Evolutionary conservation across 2,888 invertebrate species (phyloP).

Genomic region (Caenorhabditis auriculariae): DNA sequence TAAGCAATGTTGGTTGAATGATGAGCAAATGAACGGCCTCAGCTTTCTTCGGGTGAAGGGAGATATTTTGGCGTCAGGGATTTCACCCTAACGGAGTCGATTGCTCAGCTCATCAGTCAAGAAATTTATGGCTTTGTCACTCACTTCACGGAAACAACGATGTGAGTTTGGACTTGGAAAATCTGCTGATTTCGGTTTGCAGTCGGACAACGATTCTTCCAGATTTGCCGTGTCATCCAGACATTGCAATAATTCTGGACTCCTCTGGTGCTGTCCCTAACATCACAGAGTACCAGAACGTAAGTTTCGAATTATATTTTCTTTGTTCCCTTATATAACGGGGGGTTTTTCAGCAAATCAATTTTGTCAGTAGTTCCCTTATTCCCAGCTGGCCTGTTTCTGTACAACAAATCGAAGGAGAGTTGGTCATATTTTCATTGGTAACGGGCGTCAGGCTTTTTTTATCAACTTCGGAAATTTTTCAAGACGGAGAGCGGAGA

Average conservation of each 20-base stretch:
- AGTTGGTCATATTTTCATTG: constrained; percentile 13
- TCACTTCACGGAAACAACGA: too few species aligned
- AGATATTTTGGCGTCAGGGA: constrained; percentile 9
- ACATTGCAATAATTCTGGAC: constrained; percentile 27
- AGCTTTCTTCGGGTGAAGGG: constrained; percentile 11
- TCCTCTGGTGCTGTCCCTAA: constrained; percentile 20
- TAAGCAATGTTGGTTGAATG: background rate
- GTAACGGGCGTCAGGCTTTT: background rate
- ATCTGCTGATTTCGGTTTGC: too few species aligned
- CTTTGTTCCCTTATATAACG: background rate
- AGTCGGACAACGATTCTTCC: constrained; percentile 5
- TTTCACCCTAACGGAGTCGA: constrained; percentile 7
- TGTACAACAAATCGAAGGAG: constrained; percentile 19
- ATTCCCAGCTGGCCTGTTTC: constrained; percentile 28
- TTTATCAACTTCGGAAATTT: background rate
- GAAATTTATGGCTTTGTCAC: constrained; percentile 20
- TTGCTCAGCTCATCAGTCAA: constrained; percentile 13
- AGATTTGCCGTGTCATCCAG: constrained; percentile 21
- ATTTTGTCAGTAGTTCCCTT: constrained; percentile 9
- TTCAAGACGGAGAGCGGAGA: constrained; percentile 14
- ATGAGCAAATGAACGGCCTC: background rate
- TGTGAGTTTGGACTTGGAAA: too few species aligned
- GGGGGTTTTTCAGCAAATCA: constrained; percentile 21
- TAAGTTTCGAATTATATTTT: background rate
- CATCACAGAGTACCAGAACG: constrained; percentile 10